Conservation (phyloP, 2,888 invertebrate genomes). For the Chromoteleia sp. region DNA sequence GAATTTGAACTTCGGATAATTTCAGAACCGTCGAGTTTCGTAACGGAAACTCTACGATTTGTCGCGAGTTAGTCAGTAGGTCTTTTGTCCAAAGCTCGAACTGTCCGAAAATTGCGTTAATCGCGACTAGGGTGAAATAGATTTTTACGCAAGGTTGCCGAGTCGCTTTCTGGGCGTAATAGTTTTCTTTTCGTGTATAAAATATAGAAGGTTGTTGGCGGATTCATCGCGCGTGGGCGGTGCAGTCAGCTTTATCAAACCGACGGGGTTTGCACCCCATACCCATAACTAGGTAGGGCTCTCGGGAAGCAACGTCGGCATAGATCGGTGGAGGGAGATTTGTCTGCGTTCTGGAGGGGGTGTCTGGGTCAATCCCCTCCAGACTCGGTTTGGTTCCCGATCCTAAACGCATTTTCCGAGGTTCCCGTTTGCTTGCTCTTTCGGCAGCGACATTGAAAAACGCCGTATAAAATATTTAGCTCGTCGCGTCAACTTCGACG, state of each 20-base stretch:
- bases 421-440: constrained; percentile 75
- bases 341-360: constrained; percentile 82
- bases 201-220: constrained; percentile 37
- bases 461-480: constrained; percentile 54
- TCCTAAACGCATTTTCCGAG: constrained; percentile 83
- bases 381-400: constrained; percentile 81
- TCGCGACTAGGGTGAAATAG: neutral
- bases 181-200: constrained; percentile 37
- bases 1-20: too few species aligned
- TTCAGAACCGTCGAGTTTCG: too few species aligned
- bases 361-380: constrained; percentile 85
- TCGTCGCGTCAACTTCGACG: constrained; percentile 32
- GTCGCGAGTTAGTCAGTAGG: too few species aligned
- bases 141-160: constrained; percentile 7
- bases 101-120: too few species aligned
- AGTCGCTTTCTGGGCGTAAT: constrained; percentile 17
- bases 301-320: constrained; percentile 73
- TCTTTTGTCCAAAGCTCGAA: too few species aligned
- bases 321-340: constrained; percentile 75
- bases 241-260: constrained; percentile 77
- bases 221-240: constrained; percentile 74
- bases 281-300: constrained; percentile 74
- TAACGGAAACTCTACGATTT: too few species aligned
- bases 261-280: constrained; percentile 77
- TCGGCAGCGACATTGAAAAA: constrained; percentile 67